Evolutionary conservation across 2,888 invertebrate species (phyloP), one percentile per base, ranked within the genome.

Genomic region (Metopia argyrocephala): DNA sequence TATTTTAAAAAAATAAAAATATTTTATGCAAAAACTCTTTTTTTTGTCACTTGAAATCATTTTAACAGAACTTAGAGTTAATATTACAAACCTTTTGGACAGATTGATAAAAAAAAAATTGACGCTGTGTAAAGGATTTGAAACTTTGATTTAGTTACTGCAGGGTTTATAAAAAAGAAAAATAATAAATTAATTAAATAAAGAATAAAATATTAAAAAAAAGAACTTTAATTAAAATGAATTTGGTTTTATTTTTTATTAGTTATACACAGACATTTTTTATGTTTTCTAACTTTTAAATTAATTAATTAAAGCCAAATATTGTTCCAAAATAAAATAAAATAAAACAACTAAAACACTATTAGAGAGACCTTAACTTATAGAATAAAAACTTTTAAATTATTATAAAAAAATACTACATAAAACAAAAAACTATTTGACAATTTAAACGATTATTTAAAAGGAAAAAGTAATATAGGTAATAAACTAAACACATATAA

Each of bases 331-430:
- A 12, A 12, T 12, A 38, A 12, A 38, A 38, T 23, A 15, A 23
- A 23, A 38, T 38, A 18, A 62, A 62, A 68, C 21, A n/a, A 38
- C 57, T 7, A 57, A 74, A 57, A 45, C n/a, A n/a, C 38, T 15
- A 15, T 15, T 2, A 38, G 38, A 38, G 38, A 38, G 38, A 9
- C n/a, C n/a, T n/a, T n/a, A n/a, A n/a, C n/a, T n/a, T n/a, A n/a
- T n/a, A n/a, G n/a, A n/a, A n/a, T n/a, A n/a, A n/a, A n/a, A n/a
- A n/a, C n/a, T n/a, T n/a, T n/a, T n/a, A 12, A 38, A 38, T 38
- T 38, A 38, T 15, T 38, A 38, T 38, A 12, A 12, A 12, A 38
- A 38, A 38, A 38, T 38, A 38, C 38, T 38, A 38, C 38, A 12
- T 38, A n/a, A n/a, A n/a, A n/a, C n/a, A n/a, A n/a, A n/a, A n/a